Base-by-base conservation (phyloP, 2,888 invertebrate genomes). In the Pedicia rivosa region DNA sequence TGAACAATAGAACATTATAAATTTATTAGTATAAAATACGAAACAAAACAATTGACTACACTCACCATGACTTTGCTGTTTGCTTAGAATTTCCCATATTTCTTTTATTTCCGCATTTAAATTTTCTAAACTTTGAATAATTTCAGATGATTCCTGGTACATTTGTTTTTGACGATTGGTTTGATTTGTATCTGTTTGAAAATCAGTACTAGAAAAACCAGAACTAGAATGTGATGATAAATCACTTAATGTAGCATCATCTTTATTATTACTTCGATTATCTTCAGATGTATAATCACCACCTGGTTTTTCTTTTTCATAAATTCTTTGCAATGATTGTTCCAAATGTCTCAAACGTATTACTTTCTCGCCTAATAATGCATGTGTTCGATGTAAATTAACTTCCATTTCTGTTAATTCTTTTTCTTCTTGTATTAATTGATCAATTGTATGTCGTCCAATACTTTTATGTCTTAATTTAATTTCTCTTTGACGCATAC, bases 361-460 rank as follows among this genome's bases (percentile, higher is more conserved):
- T 36, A 83, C 80, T 57, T 84, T 84, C 57, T 84, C 84, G 10
- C 83, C 83, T 14, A 84, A 64, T 24, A 84, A 59, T 4, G 82
- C 80, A 2, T 79, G 69, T 3, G 84, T 84, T 1, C 84, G 72
- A 62, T 84, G 83, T 30, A 84, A 57, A 39, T 80, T 81, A 41
- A 84, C 81, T 56, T 84, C 84, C 67, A 84, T 75, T 50, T 84
- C 84, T 0, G 83, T 82, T 3, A 81, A 62, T 44, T 83, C 83
- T 42, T 80, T 76, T 55, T 83, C 82, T 57, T 84, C 83, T 74
- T 82, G 56, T 22, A 62, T 62, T 17, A 57, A 40, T 40, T 62
- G 57, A 38, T 59, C 59, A 10, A 60, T 41, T 2, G 54, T 49
- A 19, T 57, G 59, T 2, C 49, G 50, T 2, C 48, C 45, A 5